These are phyloP conservation scores for Agelastica alni DNA, from an alignment of 2,888 invertebrate species.

Conservation along the genomic window DNA sequence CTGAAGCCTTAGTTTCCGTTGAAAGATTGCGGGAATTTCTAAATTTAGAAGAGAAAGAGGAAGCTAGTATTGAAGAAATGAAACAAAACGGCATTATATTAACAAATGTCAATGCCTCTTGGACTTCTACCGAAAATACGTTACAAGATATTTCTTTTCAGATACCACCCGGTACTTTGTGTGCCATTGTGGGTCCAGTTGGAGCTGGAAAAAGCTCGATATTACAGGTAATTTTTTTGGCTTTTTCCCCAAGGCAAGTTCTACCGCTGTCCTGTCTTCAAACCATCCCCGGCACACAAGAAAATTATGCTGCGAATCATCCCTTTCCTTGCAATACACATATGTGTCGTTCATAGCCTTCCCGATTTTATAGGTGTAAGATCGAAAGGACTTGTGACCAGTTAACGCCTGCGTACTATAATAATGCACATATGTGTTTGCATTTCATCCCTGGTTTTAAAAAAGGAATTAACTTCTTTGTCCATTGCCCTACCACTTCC, in stretches of 20 bases:
- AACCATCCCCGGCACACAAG: no score
- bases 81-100: slow-evolving; percentile 37
- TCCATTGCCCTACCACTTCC: no score
- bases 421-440: no score
- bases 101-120: slow-evolving; percentile 45
- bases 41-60: slow-evolving; percentile 61
- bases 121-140: slow-evolving; percentile 40
- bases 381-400: no score
- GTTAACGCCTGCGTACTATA: no score
- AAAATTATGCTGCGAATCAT: no score
- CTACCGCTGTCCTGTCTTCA: not conserved
- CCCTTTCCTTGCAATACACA: no score
- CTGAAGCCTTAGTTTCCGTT: slow-evolving; percentile 63
- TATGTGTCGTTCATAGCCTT: no score
- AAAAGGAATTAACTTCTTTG: no score
- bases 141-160: slow-evolving; percentile 54
- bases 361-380: no score
- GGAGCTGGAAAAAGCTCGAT: slow-evolving; percentile 78
- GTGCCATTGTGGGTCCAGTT: slow-evolving; percentile 85
- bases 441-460: no score
- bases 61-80: slow-evolving; percentile 34
- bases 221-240: slow-evolving; percentile 51
- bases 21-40: slow-evolving; percentile 63
- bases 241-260: not conserved
- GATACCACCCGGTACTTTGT: slow-evolving; percentile 59